phyloP scores from a whole-genome alignment of 2,113 vertebrate species.

The Stercorarius parasiticus region DNA sequence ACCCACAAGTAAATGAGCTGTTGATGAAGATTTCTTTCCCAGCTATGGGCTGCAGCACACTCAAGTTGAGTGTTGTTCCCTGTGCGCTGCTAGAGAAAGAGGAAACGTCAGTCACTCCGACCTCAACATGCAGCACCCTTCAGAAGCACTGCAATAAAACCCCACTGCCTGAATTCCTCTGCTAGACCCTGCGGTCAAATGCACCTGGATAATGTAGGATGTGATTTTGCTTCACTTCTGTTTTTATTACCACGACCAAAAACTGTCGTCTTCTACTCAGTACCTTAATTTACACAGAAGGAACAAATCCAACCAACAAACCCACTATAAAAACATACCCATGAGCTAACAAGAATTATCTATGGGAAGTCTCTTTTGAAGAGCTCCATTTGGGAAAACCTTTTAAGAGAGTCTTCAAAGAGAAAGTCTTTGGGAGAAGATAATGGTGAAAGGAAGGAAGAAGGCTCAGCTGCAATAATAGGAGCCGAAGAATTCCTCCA shows the following conservation, averaged over 20 bases:
- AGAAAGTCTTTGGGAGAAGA: background rate
- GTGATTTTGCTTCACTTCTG: background rate
- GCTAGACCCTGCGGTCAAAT: background rate
- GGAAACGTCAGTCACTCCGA: fast-evolving
- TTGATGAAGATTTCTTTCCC: background rate
- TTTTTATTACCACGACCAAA: background rate
- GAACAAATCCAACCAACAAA: background rate
- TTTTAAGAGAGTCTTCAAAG: background rate
- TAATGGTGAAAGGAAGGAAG: constrained; percentile 7
- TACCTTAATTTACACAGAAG: background rate
- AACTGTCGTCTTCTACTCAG: background rate
- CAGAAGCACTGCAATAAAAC: background rate
- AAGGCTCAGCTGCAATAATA: background rate
- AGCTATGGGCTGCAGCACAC: background rate
- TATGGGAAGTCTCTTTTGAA: background rate
- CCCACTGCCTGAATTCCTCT: background rate
- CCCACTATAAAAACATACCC: background rate
- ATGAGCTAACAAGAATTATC: background rate
- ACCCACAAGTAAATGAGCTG: background rate
- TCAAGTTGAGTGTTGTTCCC: background rate
- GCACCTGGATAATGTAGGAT: background rate
- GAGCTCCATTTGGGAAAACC: background rate
- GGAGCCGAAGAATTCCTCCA: background rate
- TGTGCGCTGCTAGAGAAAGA: background rate
- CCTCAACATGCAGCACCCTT: fast-evolving